Evolutionary conservation across 2,113 vertebrate species (phyloP), one percentile per base, ranked within the genome.

Genomic region (Upupa epops): DNA sequence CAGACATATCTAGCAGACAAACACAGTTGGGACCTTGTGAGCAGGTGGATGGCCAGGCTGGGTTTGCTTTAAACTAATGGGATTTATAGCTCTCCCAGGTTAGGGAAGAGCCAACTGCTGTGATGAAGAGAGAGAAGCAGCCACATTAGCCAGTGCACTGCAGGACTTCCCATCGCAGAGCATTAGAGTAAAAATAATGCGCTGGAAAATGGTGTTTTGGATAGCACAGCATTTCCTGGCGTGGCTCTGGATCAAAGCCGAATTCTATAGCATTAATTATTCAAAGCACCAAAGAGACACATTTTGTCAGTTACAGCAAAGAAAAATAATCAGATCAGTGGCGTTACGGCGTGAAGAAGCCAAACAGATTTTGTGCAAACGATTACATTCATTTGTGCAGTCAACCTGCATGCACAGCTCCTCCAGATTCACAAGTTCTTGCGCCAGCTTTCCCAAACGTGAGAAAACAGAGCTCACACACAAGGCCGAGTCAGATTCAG

Each of bases 301-400:
- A 4, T 68, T 94, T 92, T 91, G 86, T 75, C 85, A 69, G 92
- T 74, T 87, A 79, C 24, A 83, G 65, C 73, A 90, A 65, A 55
- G 31, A 68, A 81, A 56, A 76, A 83, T 80, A 68, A 90, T 86
- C 92, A 72, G 82, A 85, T 81, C 20, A 1, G 74, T 66, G 77
- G 77, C 2, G 1, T 74, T 93, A 24, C 51, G 45, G 72, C 2
- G 68, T 0, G 55, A 70, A 46, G 71, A 22, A 89, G 83, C 74
- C 32, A 73, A 81, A 28, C 66, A 90, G 86, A 90, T 69, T 79
- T 70, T 75, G 83, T 90, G 93, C 94, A 90, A 93, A 55, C 1
- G 7, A 91, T 90, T 91, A 80, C 25, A 88, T 86, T 72, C 60
- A 28, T 91, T 88, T 93, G 86, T 89, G 93, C 93, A 86, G 42